Evolutionary conservation across 1,140 invertebrate species (phyloP).

Genomic region (Vanessa atalanta): DNA sequence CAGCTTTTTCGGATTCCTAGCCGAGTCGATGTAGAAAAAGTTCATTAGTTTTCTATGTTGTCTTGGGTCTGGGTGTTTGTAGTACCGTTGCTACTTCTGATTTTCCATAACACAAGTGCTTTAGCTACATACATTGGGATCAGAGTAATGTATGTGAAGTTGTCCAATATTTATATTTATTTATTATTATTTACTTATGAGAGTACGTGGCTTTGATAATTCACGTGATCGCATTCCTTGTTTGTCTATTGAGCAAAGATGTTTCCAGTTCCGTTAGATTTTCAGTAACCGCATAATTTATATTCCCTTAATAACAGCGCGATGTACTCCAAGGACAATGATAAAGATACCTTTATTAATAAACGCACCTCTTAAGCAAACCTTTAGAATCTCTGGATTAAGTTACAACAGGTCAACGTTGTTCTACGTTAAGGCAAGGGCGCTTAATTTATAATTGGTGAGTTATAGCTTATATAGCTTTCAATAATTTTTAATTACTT

Average conservation of each 20-base stretch:
- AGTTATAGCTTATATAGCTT: neutral
- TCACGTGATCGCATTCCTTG: neutral
- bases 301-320: constrained; percentile 54
- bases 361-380: constrained; percentile 40
- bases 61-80: no score
- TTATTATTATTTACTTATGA: no score
- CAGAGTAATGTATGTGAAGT: no score
- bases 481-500: no score
- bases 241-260: constrained; percentile 18
- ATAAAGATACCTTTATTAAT: constrained; percentile 70
- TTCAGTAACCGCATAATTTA: constrained; percentile 56
- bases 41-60: no score
- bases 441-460: neutral
- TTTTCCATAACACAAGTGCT: no score
- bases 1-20: no score
- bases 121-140: no score
- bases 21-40: no score
- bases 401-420: neutral
- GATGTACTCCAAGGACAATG: constrained; percentile 65
- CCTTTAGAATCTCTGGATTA: neutral
- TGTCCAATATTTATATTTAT: no score
- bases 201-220: no score
- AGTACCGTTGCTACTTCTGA: no score
- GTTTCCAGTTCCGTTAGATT: constrained; percentile 51
- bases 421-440: neutral